phyloP scores from a whole-genome alignment of 2,797 vertebrate species.

The Lepilemur ruficaudatus region DNA sequence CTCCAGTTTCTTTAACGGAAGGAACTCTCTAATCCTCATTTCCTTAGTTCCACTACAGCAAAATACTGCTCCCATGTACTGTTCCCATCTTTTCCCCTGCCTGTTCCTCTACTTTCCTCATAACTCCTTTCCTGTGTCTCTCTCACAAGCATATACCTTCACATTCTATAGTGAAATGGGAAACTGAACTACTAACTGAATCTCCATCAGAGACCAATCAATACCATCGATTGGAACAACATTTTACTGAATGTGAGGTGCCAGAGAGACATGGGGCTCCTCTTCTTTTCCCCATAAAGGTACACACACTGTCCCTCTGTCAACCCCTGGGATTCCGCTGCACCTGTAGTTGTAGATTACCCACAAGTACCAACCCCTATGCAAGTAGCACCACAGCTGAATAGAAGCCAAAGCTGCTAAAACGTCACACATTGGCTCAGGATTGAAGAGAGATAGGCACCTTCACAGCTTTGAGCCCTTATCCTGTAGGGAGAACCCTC shows the following conservation, averaged over 20 bases:
- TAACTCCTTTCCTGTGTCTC: neutral
- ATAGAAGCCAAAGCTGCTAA: slow-evolving; percentile 24
- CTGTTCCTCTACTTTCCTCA: neutral
- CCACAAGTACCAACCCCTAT: neutral
- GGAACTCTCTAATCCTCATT: neutral
- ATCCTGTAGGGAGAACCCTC: neutral
- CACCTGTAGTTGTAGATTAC: neutral
- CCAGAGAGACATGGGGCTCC: slow-evolving; percentile 21
- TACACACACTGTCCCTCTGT: neutral
- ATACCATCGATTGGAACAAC: slow-evolving; percentile 42
- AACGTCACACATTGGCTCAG: neutral
- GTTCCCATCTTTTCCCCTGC: neutral
- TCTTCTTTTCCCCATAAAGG: neutral
- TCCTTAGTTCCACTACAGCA: neutral
- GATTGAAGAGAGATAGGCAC: neutral
- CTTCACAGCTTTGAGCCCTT: neutral
- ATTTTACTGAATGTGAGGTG: slow-evolving; percentile 61
- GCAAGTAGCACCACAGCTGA: neutral
- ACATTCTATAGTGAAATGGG: slow-evolving; percentile 5
- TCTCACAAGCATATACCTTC: neutral
- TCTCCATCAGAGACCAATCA: slow-evolving; percentile 49
- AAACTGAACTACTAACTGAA: slow-evolving; percentile 56
- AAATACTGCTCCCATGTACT: neutral
- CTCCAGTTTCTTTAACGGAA: neutral
- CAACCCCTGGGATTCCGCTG: neutral